These are phyloP conservation scores for Dipodomys merriami DNA, from an alignment of 2,113 vertebrate genomes.

Conservation along the genomic window DNA sequence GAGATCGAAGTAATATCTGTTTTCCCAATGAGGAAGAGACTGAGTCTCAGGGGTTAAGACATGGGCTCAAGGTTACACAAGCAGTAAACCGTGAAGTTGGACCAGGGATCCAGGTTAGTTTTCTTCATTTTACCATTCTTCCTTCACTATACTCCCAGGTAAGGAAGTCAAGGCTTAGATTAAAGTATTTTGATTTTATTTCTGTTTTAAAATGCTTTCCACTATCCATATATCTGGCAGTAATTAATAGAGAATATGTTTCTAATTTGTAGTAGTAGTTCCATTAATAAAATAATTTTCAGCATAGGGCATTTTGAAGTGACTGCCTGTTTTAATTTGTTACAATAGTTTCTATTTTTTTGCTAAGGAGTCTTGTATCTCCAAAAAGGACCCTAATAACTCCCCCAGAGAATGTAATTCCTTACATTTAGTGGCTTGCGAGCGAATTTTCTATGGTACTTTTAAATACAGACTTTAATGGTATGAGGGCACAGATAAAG, in stretches of 20 bases:
- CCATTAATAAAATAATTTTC: background rate
- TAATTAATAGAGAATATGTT: conserved; percentile 10
- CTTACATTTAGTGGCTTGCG: background rate
- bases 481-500: background rate
- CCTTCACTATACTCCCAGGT: background rate
- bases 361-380: conserved; percentile 43
- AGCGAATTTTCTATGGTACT: background rate
- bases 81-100: background rate
- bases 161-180: background rate
- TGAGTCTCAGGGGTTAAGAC: background rate
- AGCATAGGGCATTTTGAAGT: conserved; percentile 28
- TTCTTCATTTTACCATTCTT: background rate
- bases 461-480: background rate
- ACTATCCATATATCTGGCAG: background rate
- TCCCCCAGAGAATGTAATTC: background rate
- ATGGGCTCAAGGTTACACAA: accelerated
- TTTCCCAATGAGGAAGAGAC: background rate
- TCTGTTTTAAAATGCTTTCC: conserved; percentile 32
- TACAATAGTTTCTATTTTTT: background rate
- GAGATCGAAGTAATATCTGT: background rate
- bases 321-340: conserved; percentile 28
- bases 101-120: no score
- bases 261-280: conserved; percentile 1
- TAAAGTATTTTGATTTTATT: conserved; percentile 34
- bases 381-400: background rate